These are phyloP conservation scores for Hemibagrus guttatus DNA, from an alignment of 2,797 vertebrate species.

Conservation along the genomic window DNA sequence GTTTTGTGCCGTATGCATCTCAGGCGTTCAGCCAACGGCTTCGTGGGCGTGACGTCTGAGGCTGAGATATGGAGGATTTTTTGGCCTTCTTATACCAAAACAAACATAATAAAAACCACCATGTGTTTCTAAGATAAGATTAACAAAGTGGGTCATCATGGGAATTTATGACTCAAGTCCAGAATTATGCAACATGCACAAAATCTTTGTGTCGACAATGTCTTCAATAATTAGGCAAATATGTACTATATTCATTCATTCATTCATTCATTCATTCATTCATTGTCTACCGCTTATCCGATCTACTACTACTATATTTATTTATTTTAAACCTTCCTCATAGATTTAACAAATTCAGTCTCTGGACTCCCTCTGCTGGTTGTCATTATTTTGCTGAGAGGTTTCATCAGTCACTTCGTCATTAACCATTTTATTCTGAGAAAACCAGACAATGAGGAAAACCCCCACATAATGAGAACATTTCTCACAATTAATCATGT, in stretches of 20 bases:
- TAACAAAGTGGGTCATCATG: background rate
- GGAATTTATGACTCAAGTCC: constrained; percentile 17
- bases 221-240: background rate
- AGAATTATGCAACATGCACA: background rate
- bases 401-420: background rate
- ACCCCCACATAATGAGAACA: no score
- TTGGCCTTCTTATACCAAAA: background rate
- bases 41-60: no score
- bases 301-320: no score
- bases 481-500: background rate
- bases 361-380: constrained; percentile 10
- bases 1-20: no score
- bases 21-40: no score
- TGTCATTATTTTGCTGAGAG: background rate
- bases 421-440: background rate
- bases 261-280: no score
- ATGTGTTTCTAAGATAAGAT: background rate
- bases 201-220: background rate
- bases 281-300: no score
- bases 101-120: no score
- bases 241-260: background rate
- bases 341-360: background rate
- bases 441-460: no score
- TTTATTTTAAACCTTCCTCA: background rate
- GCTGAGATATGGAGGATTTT: no score